These are phyloP conservation scores for Pammene fasciana DNA, from an alignment of 2,888 invertebrate species.

Conservation along the genomic window DNA sequence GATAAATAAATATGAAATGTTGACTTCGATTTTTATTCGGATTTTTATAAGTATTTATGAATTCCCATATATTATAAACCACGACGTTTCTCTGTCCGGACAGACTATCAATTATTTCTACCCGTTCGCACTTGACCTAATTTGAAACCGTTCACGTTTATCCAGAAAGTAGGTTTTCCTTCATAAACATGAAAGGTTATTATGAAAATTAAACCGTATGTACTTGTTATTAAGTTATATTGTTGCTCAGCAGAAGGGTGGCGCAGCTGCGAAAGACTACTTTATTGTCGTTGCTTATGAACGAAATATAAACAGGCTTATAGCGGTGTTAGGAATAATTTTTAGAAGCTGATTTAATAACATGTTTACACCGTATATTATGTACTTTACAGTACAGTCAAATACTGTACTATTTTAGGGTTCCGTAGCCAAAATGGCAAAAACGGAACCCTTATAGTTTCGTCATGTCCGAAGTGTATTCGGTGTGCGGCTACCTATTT, in stretches of 20 bases:
- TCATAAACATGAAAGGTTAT: background rate
- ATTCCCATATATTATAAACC: too few relatives aligned
- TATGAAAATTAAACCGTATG: slow-evolving; percentile 1
- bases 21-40: too few relatives aligned
- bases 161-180: slow-evolving; percentile 1
- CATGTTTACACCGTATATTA: too few relatives aligned
- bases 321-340: background rate
- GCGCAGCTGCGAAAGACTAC: slow-evolving; percentile 26
- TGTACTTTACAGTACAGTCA: too few relatives aligned
- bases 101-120: slow-evolving; percentile 12
- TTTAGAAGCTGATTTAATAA: background rate
- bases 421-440: too few relatives aligned
- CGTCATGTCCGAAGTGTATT: too few relatives aligned
- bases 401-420: too few relatives aligned
- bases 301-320: slow-evolving; percentile 6
- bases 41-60: too few relatives aligned
- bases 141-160: slow-evolving; percentile 7
- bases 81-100: too few relatives aligned
- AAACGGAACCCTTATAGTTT: too few relatives aligned
- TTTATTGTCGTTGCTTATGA: slow-evolving; percentile 16
- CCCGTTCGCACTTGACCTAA: slow-evolving; percentile 9
- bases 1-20: too few relatives aligned
- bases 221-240: background rate
- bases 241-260: background rate
- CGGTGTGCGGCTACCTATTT: too few relatives aligned